Base-by-base conservation (phyloP, 2,113 vertebrate species). In the Oryzias curvinotus region DNA sequence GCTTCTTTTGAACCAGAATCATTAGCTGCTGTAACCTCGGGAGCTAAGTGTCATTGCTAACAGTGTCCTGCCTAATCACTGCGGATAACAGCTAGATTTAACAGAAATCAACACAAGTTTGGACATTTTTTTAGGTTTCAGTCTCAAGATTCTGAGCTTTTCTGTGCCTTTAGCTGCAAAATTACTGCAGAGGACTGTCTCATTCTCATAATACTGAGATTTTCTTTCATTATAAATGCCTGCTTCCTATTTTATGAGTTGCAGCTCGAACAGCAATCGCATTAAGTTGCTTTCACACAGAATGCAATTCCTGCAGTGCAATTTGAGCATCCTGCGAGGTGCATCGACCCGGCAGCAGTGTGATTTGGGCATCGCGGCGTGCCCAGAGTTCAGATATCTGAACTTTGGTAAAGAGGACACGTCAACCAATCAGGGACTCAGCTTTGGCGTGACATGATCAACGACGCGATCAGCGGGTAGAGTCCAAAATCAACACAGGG, bases 1-100 rank as follows among this genome's bases (percentile, higher is more conserved):
- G 63, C 71, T 67, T 57, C 60, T 75, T 85, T 81, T 85, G 77
- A 87, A 81, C 75, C 56, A 19, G 15, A 75, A 61, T 84, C 85
- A 85, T 88, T 84, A 87, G 66, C 62, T 17, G 57, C 63, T 53
- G 68, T 18, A 65, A 71, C 82, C 79, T 73, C 52, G 1, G 75
- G 83, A 81, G 60, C 59, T 52, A 7, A 0, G 26, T 55, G 69
- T 52, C 67, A 72, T 64, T 67, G 76, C 55, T 60, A 76, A 69
- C 57, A 58, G 58, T 7, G 19, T 8, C n/a, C 57, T 47, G 50
- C 25, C 55, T 75, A 66, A 80, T 84, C 73, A 68, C 68, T 52
- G 45, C 36, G 18, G 58, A 61, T 75, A 62, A 47, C 45, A 18
- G 44, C 17, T 42, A 48, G 55, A 64, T 67, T 57, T n/a, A 61